These are phyloP conservation scores for Macrosiphum euphorbiae DNA, from an alignment of 2,888 invertebrate genomes.

Conservation along the genomic window DNA sequence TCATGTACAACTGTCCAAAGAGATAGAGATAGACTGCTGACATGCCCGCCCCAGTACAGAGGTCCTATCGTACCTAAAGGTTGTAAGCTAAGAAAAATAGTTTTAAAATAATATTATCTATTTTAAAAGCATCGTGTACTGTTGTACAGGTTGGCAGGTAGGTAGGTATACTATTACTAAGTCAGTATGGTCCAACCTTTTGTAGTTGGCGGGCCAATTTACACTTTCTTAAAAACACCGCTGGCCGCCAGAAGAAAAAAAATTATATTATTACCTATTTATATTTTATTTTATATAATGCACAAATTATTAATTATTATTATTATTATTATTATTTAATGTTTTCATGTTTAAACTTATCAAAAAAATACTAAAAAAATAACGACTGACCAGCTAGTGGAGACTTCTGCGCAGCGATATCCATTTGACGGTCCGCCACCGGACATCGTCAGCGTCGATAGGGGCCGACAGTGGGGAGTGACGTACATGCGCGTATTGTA, in stretches of 20 bases:
- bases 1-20: background rate
- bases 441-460: background rate
- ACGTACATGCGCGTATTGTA: background rate
- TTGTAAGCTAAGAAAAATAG: background rate
- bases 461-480: background rate
- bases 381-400: background rate
- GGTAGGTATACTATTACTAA: background rate
- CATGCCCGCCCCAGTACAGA: background rate
- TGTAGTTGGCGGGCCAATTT: too few species aligned
- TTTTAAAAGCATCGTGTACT: background rate
- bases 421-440: background rate
- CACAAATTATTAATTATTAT: too few species aligned
- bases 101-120: background rate
- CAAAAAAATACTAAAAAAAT: too few species aligned
- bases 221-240: too few species aligned
- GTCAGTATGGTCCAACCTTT: too few species aligned
- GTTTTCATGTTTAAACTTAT: too few species aligned
- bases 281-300: too few species aligned
- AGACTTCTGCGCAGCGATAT: background rate
- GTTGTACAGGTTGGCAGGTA: background rate
- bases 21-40: background rate
- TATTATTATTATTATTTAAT: too few species aligned
- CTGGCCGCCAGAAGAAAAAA: too few species aligned
- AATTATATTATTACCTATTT: too few species aligned
- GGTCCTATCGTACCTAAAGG: too few species aligned